A percentile compares a stretch with the other conserved stretches of the same genome.
phyloP scores from a whole-genome alignment of 2,113 vertebrate species.

The Menura novaehollandiae region DNA sequence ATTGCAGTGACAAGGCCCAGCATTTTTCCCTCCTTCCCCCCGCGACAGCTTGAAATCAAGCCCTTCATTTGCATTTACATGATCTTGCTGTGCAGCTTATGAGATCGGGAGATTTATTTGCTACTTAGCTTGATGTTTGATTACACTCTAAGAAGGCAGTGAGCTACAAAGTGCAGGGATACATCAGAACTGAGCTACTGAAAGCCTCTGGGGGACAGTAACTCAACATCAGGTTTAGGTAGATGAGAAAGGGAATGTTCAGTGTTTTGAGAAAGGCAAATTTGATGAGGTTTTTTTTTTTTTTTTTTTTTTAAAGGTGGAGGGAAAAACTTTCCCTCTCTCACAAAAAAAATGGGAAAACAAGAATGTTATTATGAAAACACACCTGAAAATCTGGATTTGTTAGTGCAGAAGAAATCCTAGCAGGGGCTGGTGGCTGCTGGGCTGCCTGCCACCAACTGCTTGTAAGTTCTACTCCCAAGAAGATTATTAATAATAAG shows the following conservation, averaged over 20 bases:
- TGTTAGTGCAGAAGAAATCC: constrained; percentile 3
- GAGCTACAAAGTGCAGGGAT: constrained; percentile 63
- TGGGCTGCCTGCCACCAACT: neutral
- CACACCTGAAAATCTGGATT: neutral
- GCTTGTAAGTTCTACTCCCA: neutral
- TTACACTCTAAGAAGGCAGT: constrained; percentile 79
- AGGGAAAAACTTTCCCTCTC: neutral
- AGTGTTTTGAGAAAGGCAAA: constrained; percentile 42
- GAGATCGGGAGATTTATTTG: constrained; percentile 92
- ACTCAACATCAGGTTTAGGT: constrained; percentile 69
- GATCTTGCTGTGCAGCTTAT: constrained; percentile 89
- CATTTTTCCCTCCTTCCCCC: constrained; percentile 72
- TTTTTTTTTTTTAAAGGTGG: neutral
- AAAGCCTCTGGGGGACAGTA: constrained; percentile 67
- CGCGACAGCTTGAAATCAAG: constrained; percentile 86
- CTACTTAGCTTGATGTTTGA: constrained; percentile 90
- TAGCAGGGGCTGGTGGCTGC: constrained; percentile 19
- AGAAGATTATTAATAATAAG: constrained; percentile 14
- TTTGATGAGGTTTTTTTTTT: neutral
- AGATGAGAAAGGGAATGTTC: constrained; percentile 53
- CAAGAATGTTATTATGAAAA: neutral
- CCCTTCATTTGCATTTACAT: constrained; percentile 98
- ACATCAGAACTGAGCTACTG: constrained; percentile 55
- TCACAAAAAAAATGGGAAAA: neutral
- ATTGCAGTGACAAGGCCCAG: constrained; percentile 64